phyloP scores from a whole-genome alignment of 2,888 invertebrate species.

The Pyrochroa serraticornis region DNA sequence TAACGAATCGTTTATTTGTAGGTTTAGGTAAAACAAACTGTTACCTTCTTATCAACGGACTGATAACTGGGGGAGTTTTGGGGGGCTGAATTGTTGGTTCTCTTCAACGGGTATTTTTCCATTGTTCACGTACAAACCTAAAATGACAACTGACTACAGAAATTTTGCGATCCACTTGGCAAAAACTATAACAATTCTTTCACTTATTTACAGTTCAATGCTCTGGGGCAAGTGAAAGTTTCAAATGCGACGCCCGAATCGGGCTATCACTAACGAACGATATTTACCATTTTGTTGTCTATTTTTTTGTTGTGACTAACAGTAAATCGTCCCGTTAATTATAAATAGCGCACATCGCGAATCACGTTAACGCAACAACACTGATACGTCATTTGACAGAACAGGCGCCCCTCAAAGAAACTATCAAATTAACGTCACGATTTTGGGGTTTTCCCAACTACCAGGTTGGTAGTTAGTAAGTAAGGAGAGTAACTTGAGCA shows the following conservation, averaged over 20 bases:
- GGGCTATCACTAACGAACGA: neutral
- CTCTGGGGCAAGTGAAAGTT: conserved; percentile 18
- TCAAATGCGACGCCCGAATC: neutral
- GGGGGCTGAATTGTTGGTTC: conserved; percentile 60
- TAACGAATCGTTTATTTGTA: neutral
- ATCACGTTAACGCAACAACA: neutral
- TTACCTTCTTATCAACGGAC: conserved; percentile 66
- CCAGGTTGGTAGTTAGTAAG: conserved; percentile 1
- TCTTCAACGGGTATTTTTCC: conserved; percentile 75
- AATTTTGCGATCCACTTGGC: conserved; percentile 8
- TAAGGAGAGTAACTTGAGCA: too few species aligned
- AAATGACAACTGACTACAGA: conserved; percentile 27
- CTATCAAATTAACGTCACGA: conserved; percentile 10
- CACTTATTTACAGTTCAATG: conserved; percentile 26
- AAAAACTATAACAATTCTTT: conserved; percentile 21
- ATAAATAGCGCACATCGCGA: conserved; percentile 7
- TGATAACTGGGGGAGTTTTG: conserved; percentile 65
- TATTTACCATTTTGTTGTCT: conserved; percentile 16
- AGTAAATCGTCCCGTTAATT: conserved; percentile 17
- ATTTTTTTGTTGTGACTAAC: conserved; percentile 11
- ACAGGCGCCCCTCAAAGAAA: too few species aligned
- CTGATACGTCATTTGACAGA: too few species aligned
- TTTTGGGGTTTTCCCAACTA: neutral
- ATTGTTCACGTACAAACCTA: conserved; percentile 58
- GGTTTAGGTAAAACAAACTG: neutral